Conservation (phyloP, 2,113 vertebrate species). For the Lagopus muta region DNA sequence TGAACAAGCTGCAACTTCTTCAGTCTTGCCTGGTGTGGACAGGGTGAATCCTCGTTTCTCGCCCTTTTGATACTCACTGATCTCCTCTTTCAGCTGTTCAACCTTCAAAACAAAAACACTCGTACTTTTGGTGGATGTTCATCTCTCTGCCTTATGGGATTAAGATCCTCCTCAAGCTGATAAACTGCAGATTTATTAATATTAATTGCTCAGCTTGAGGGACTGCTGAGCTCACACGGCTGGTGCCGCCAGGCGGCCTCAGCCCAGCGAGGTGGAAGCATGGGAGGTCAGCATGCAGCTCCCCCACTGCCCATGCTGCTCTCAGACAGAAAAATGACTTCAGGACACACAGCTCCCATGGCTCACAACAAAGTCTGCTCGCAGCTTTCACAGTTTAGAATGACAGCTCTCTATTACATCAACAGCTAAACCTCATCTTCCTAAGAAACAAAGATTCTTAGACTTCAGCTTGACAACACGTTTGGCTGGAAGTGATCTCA, state of each 20-base stretch:
- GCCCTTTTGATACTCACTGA: conserved; percentile 41
- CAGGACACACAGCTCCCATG: not conserved
- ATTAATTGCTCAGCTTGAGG: not conserved
- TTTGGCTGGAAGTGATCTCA: not conserved
- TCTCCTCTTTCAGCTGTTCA: conserved; percentile 75
- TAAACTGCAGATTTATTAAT: not conserved
- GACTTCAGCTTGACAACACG: not conserved
- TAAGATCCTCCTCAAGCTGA: not conserved
- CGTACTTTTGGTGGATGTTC: not conserved
- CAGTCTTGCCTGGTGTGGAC: accelerated
- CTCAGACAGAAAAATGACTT: not conserved
- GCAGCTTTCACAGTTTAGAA: not conserved
- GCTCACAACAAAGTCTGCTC: not conserved
- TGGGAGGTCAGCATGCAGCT: not conserved
- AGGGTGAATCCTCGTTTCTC: conserved; percentile 2
- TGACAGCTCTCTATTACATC: accelerated
- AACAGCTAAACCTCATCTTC: not conserved
- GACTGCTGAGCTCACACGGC: not conserved
- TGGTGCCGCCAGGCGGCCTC: not conserved
- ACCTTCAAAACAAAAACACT: conserved; percentile 68
- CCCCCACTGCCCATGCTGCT: accelerated
- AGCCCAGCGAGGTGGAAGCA: not conserved
- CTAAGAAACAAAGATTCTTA: not conserved
- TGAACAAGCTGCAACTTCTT: accelerated
- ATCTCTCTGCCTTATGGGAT: no score